Evolutionary conservation across 2,888 invertebrate species (phyloP), one percentile per base, ranked within the genome.

Genomic region (Pediacus dermestoides): DNA sequence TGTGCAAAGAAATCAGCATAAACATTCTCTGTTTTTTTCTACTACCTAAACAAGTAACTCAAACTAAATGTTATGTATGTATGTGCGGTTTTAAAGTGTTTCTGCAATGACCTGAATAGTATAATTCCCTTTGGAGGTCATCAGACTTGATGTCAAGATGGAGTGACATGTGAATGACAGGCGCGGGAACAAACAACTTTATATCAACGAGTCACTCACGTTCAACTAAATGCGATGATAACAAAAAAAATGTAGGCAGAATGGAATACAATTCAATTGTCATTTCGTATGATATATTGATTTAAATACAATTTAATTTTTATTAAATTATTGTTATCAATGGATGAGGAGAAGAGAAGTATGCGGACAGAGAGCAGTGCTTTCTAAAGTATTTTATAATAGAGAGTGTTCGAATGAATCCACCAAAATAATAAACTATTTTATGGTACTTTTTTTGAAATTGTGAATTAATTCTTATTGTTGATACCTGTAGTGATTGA

Each of bases 151-250:
- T 58, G 58, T 61, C 58, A 53, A 51, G 55, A 47, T 43, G 40
- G 48, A 53, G 54, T 57, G 61, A 62, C 61, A 61, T 57, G 60
- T 61, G 59, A 63, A 57, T 61, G 62, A 63, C 62, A 59, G 57
- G 53, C 58, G 52, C 44, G 55, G 48, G 49, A 55, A 61, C 57
- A 49, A 51, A 52, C 50, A 52, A 54, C 48, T 51, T 38, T 35
- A 42, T 46, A 46, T 43, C 28, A 28, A 28, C 7, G 22, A 25
- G n/a, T 18, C 11, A 32, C 16, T 16, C 27, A 27, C 27, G 14
- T 26, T 15, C 26, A 13, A n/a, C 23, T 34, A 26, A 27, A 35
- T 16, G 35, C 27, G 35, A 26, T 28, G 35, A 35, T 35, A 35
- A 27, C 18, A 28, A 28, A n/a, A 28, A 28, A 28, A 31, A 31